A percentile compares a stretch with the other conserved stretches of the same genome.
These are phyloP conservation scores for Semnornis frantzii DNA, from an alignment of 2,113 vertebrate genomes.

Conservation along the genomic window DNA sequence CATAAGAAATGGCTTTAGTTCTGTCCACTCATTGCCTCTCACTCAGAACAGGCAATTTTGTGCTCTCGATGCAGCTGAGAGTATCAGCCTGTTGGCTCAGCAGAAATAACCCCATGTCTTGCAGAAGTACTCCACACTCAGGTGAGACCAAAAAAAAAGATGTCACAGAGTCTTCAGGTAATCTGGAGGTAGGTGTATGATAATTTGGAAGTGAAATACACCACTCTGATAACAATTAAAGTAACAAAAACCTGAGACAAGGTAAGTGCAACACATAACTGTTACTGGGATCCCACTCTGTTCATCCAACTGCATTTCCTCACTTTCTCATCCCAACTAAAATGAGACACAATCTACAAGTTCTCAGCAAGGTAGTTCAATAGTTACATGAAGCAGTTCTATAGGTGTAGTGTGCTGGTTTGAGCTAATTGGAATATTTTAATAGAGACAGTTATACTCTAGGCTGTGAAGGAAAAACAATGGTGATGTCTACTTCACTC, in stretches of 20 bases:
- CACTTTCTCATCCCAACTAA: neutral
- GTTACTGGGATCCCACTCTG: neutral
- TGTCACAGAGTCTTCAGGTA: neutral
- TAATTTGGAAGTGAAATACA: neutral
- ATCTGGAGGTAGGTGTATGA: neutral
- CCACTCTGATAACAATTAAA: neutral
- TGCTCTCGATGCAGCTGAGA: accelerated
- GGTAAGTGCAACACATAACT: neutral
- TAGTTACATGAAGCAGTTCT: neutral
- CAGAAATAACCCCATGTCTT: neutral
- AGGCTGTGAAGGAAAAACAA: no score
- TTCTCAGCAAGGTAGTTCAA: neutral
- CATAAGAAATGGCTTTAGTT: neutral
- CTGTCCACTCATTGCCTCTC: neutral
- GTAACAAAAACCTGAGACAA: neutral
- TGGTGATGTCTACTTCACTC: no score
- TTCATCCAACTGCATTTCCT: neutral
- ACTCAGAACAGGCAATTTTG: neutral
- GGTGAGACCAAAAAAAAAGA: accelerated
- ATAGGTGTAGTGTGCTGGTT: no score
- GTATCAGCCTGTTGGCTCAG: neutral
- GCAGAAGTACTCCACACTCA: neutral
- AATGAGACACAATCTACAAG: neutral
- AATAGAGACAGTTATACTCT: no score
- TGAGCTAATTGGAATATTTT: no score